Base-by-base conservation (phyloP, 2,888 invertebrate species). In the Drosophila monieri region DNA sequence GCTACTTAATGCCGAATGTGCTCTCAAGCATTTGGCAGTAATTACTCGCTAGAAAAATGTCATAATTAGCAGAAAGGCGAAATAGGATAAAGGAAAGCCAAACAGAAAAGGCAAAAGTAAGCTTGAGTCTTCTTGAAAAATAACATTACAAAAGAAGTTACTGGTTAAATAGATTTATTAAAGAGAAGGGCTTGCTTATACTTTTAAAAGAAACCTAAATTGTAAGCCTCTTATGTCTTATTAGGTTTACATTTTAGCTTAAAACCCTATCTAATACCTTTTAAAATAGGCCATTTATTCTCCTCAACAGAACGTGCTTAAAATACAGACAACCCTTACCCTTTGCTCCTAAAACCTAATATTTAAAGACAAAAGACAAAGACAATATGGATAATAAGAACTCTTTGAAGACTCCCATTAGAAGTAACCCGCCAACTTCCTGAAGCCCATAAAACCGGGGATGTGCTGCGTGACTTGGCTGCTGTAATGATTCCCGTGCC, bases 11-110 rank as follows among this genome's bases (percentile, higher is more conserved):
- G 71, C 72, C 53, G 67, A 61, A 67, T 77, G 74, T 86, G 79
- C 56, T 72, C 57, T 74, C 80, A 80, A 80, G 75, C 81, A 84
- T 88, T 88, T 81, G 81, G 75, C 87, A 86, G 88, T 86, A 81
- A 88, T 88, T 81, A 85, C 69, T 73, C 49, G 32, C 60, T 56
- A 88, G 56, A 77, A 74, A 66, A 77, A 77, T 84, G 70, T 68
- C 77, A 68, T 86, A 88, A 77, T 81, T 80, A 77, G 84, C 86
- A 47, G 69, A 61, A 27, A 61, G 12, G 74, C 23, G 64, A 66
- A 73, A 66, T 62, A 8, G 62, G 58, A 61, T 47, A 27, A 46
- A 60, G 35, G 39, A 46, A 61, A 44, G 23, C 21, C 46, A 58
- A 68, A 51, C 14, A 51, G 12, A 43, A 62, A 39, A 9, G 8